Conservation (phyloP, 2,113 vertebrate genomes). For the Gobiocypris rarus region DNA sequence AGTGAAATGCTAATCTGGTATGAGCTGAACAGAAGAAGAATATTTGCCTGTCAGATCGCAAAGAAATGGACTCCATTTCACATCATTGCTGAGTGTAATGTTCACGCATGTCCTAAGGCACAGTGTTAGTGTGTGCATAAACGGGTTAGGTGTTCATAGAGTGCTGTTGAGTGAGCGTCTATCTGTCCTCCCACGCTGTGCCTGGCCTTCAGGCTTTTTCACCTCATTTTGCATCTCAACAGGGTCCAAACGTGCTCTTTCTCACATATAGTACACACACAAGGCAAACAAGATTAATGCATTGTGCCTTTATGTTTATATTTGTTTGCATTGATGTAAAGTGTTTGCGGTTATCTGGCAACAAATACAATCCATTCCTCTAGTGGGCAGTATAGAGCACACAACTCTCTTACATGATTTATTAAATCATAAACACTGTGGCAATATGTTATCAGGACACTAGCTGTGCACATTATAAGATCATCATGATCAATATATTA, state of each 20-base stretch:
- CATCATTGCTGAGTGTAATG: conserved; percentile 4
- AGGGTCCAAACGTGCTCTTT: neutral
- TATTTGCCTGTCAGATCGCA: neutral
- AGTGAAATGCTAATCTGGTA: neutral
- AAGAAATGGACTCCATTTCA: neutral
- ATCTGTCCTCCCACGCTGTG: conserved; percentile 24
- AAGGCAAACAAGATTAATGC: neutral
- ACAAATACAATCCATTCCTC: neutral
- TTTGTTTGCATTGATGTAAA: neutral
- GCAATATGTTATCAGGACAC: neutral
- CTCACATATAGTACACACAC: neutral
- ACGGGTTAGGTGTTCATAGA: conserved; percentile 18
- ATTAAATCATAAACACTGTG: conserved; percentile 12
- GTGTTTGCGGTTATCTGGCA: neutral
- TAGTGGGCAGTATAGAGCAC: conserved; percentile 20
- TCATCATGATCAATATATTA: neutral
- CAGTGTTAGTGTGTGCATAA: conserved; percentile 13
- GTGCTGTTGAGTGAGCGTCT: conserved; percentile 1
- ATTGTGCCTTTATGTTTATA: neutral
- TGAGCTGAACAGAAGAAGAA: neutral
- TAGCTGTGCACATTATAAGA: neutral
- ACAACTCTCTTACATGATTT: neutral
- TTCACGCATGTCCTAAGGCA: conserved; percentile 10
- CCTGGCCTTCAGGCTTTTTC: conserved; percentile 21
- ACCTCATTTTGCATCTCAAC: conserved; percentile 13